These are phyloP conservation scores for Menura novaehollandiae DNA, from an alignment of 2,113 vertebrate genomes.

Conservation along the genomic window DNA sequence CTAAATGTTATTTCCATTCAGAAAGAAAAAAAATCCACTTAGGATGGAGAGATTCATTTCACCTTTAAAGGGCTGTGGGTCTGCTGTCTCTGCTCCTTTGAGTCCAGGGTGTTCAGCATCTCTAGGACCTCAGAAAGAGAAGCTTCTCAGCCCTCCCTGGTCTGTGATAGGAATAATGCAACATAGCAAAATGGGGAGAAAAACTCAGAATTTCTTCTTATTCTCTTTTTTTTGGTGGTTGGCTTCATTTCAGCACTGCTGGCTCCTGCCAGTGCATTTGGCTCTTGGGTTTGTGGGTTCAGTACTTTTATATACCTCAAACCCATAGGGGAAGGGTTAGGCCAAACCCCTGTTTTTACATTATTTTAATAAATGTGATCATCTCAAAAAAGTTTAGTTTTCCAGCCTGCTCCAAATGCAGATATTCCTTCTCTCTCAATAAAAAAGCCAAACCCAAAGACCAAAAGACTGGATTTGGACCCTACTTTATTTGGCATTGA, in stretches of 20 bases:
- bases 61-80: neutral
- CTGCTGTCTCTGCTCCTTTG: fast-evolving
- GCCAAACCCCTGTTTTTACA: neutral
- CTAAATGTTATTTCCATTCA: neutral
- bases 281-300: neutral
- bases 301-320: neutral
- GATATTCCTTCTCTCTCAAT: neutral
- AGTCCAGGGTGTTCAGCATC: neutral
- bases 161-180: fast-evolving
- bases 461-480: neutral
- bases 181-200: neutral
- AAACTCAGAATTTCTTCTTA: too few relatives aligned
- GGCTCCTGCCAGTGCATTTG: neutral
- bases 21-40: neutral
- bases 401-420: neutral
- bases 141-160: neutral
- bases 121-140: neutral
- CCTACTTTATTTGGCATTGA: neutral
- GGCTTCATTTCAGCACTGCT: neutral
- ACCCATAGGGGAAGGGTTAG: neutral
- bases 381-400: neutral
- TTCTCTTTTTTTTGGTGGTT: neutral
- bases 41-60: neutral
- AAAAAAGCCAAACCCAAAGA: neutral
- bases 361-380: neutral